phyloP scores from a whole-genome alignment of 2,113 vertebrate genomes.

The Ovis canadensis region DNA sequence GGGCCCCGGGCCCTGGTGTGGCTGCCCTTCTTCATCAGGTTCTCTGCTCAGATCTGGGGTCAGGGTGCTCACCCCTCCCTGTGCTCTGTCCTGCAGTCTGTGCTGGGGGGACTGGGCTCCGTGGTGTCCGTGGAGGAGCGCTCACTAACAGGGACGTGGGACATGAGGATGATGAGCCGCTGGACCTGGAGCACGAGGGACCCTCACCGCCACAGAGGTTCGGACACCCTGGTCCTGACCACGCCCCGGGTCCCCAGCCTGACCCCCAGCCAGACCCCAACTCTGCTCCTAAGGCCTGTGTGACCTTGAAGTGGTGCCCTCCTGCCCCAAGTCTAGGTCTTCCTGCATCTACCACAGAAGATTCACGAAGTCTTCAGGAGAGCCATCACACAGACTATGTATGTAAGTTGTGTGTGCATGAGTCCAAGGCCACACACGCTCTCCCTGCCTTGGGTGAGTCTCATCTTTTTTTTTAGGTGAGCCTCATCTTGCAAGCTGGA shows the following conservation, averaged over 20 bases:
- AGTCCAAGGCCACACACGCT: neutral
- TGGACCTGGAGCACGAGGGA: conserved; percentile 87
- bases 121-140: neutral
- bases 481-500: neutral
- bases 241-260: accelerated
- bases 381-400: neutral
- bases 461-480: neutral
- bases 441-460: neutral
- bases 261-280: neutral
- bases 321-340: neutral
- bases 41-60: neutral
- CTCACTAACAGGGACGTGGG: conserved; percentile 85
- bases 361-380: neutral
- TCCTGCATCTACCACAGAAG: neutral
- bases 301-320: neutral
- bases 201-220: conserved; percentile 66
- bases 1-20: conserved; percentile 78
- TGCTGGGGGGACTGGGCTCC: neutral
- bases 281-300: accelerated
- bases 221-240: neutral
- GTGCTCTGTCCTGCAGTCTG: neutral
- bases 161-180: conserved; percentile 74
- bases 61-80: neutral
- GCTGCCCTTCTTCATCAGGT: accelerated
- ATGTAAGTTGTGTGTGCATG: neutral